Base-by-base conservation (phyloP, 2,888 invertebrate species). In the Epirrhoe alternata region DNA sequence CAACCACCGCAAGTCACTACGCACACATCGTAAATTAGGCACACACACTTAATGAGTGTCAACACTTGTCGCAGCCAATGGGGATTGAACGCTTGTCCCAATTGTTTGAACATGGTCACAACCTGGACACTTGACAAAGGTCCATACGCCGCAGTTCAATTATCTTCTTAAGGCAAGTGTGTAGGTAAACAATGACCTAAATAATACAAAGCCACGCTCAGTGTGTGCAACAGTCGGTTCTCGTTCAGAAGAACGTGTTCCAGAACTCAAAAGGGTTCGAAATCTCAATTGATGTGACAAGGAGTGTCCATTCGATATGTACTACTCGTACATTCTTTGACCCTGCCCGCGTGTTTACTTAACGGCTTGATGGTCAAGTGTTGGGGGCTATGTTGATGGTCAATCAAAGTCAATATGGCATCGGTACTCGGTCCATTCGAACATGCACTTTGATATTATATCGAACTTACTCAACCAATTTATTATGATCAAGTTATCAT, bases 11-110 rank as follows among this genome's bases (percentile, higher is more conserved):
- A 82, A 78, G 24, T 30, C 10, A 12, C 59, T 51, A 42, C 76
- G 80, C 87, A 90, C 90, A 92, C 83, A 75, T 89, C 91, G 92
- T 92, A 92, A 93, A 92, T 92, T 86, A 89, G 84, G 79, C 76
- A 90, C 90, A 90, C 92, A 90, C 70, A 82, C 79, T 85, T 89
- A 90, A 92, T 90, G 92, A 92, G 88, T 82, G 85, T 88, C 85
- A 86, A 89, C 87, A 86, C 90, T 90, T 89, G 89, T 89, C 86
- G 75, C 87, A 30, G 42, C 74, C 72, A 74, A 74, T 92, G 88
- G 86, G 87, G 87, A 84, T 86, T 79, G 75, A 72, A 83, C 78
- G 80, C 81, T 74, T 88, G 87, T 89, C 78, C 78, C 74, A 82
- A 86, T 87, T 90, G 89, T 89, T 89, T 88, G 89, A 78, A 76